Conservation (phyloP, 2,113 vertebrate genomes). For the Formicarius rufipectus region DNA sequence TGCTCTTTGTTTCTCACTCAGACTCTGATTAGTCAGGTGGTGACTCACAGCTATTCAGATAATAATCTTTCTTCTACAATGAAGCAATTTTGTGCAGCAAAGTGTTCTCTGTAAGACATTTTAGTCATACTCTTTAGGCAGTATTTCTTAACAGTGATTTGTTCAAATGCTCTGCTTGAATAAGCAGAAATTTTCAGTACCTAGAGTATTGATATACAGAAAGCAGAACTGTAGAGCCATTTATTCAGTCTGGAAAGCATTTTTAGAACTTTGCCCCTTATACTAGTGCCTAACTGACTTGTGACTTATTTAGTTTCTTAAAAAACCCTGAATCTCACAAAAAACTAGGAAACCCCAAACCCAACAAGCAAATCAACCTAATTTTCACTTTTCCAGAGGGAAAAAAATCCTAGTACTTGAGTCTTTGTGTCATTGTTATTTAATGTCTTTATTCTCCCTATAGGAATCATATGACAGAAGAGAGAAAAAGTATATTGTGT, state of each 20-base stretch:
- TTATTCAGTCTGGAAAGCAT: neutral
- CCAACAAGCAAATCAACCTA: rapidly evolving
- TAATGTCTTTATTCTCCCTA: neutral
- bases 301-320: neutral
- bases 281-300: neutral
- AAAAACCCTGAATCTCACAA: too few species aligned
- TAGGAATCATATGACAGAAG: neutral
- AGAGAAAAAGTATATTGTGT: neutral
- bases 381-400: neutral
- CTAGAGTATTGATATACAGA: neutral
- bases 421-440: neutral
- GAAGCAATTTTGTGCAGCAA: neutral
- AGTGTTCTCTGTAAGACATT: neutral
- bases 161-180: neutral
- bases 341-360: too few species aligned
- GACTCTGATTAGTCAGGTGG: neutral
- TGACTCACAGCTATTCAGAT: neutral
- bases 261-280: neutral
- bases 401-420: neutral
- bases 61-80: neutral
- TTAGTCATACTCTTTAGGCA: neutral
- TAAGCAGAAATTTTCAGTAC: neutral
- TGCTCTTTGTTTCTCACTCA: neutral
- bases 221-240: neutral
- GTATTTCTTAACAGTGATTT: neutral